Evolutionary conservation across 2,888 invertebrate species (phyloP), one percentile per base, ranked within the genome.

Genomic region (Rhabditoides inermis): DNA sequence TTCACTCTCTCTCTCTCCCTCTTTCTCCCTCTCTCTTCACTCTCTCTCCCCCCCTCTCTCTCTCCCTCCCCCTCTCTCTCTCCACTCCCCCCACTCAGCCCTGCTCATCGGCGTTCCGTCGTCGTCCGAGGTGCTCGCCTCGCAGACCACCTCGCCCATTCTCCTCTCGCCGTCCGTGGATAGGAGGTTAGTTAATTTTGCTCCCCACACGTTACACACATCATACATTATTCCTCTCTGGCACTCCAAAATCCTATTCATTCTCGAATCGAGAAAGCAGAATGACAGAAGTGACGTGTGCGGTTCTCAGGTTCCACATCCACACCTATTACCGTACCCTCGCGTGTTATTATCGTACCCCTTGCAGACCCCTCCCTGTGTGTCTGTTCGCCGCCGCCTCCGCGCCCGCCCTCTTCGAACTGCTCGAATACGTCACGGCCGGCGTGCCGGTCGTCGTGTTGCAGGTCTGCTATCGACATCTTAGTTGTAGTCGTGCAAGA

Each of bases 81-180:
- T n/a, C n/a, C n/a, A n/a, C n/a, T n/a, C n/a, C n/a, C n/a, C n/a
- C n/a, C n/a, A n/a, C 58, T 48, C 56, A 63, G 72, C 72, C 2
- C 52, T 72, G 5, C 55, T 72, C 23, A 72, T 72, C 49, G 72
- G 72, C 7, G 69, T 72, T 2, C 72, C 70, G 1, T 68, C 69
- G n/a, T 49, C 60, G n/a, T 51, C 56, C 23, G 23, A 45, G 10
- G 32, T 32, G 22, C 32, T 44, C 12, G 35, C 27, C 15, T 39
- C 55, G 20, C 64, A 65, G 42, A 61, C 63, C 10, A 56, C 65
- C 7, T 53, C 55, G 18, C 56, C 63, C 0, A 62, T 64, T 47
- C 54, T 64, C 0, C 42, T 64, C 0, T 59, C 63, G 39, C 66
- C 60, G 3, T 62, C 68, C 10, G 57, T 58, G 51, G 72, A 72